These are phyloP conservation scores for Panorpa germanica DNA, from an alignment of 2,888 invertebrate genomes.

Conservation along the genomic window DNA sequence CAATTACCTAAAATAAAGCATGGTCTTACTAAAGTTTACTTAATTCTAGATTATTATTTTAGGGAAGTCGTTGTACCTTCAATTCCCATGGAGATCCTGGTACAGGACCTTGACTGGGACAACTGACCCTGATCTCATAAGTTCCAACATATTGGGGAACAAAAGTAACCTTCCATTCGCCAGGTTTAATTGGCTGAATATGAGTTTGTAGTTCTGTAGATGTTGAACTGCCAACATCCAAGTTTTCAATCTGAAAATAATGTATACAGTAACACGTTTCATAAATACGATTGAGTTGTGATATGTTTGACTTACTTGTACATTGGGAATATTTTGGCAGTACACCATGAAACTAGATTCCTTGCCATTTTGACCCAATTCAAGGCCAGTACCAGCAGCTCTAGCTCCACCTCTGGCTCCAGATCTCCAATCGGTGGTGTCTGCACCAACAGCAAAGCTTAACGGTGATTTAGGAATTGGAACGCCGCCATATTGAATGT, in stretches of 20 bases:
- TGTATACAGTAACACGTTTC: too few species aligned
- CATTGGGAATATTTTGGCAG: constrained; percentile 31
- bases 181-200: constrained; percentile 32
- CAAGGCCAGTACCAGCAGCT: constrained; percentile 47
- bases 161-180: constrained; percentile 79
- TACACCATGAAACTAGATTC: constrained; percentile 49
- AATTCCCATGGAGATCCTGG: constrained; percentile 74
- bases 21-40: constrained; percentile 22
- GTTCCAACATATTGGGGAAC: constrained; percentile 81
- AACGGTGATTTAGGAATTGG: constrained; percentile 32
- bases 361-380: constrained; percentile 48
- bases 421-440: constrained; percentile 30
- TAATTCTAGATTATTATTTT: constrained; percentile 22
- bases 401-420: constrained; percentile 25
- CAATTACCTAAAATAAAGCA: constrained; percentile 46
- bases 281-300: too few species aligned
- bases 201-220: neutral
- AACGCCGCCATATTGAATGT: constrained; percentile 49
- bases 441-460: constrained; percentile 37
- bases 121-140: constrained; percentile 72
- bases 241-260: too few species aligned
- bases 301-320: constrained; percentile 34
- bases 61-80: too few species aligned
- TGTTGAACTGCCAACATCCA: too few species aligned
- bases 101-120: constrained; percentile 34